Percentiles rank a stretch among this genome's conserved stretches.
Conservation (phyloP, 2,797 vertebrate genomes). For the Emydoidea blandingii region DNA sequence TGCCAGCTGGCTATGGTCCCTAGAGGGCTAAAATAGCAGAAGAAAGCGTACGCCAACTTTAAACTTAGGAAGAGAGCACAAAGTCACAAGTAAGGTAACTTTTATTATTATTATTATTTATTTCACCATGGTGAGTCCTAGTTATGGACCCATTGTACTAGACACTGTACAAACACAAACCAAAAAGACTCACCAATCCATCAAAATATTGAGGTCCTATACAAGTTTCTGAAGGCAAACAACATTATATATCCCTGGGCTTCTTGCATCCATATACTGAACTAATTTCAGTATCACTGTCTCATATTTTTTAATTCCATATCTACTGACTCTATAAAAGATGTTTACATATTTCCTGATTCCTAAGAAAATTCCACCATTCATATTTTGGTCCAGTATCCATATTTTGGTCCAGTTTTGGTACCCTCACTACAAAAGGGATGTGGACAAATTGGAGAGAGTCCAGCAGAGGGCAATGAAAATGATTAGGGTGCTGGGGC, state of each 20-base stretch:
- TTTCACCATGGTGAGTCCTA: not conserved
- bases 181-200: not conserved
- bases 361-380: not conserved
- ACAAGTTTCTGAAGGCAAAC: not conserved
- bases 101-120: not conserved
- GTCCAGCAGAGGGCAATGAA: too few relatives aligned
- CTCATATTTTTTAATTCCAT: not conserved
- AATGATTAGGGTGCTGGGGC: too few relatives aligned
- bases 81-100: not conserved
- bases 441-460: too few relatives aligned
- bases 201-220: constrained; percentile 6
- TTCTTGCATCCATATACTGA: not conserved
- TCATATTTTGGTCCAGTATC: not conserved
- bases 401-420: too few relatives aligned
- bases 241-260: not conserved
- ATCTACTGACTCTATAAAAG: not conserved
- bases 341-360: not conserved
- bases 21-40: constrained; percentile 25
- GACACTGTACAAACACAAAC: not conserved
- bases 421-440: too few relatives aligned
- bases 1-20: not conserved
- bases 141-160: not conserved
- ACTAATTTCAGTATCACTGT: accelerated
- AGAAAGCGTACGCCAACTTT: constrained; percentile 14
- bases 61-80: not conserved